phyloP scores from a whole-genome alignment of 2,888 invertebrate genomes.

The Electrophaes corylata region DNA sequence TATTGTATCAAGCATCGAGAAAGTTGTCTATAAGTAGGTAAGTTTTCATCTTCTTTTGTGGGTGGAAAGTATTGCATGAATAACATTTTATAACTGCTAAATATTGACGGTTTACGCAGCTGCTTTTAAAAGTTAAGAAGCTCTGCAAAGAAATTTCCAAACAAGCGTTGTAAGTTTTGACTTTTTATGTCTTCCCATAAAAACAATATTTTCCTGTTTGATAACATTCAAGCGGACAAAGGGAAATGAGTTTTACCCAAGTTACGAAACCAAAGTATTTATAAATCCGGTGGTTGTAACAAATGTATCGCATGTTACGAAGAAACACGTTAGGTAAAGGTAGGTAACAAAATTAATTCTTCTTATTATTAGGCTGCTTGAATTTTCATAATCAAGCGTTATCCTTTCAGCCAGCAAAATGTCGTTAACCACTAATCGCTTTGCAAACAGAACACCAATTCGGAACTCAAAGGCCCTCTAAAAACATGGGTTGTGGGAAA shows the following conservation, averaged over 20 bases:
- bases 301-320: constrained; percentile 4
- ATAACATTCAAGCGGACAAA: constrained; percentile 27
- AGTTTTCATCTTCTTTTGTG: neutral
- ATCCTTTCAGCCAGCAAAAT: constrained; percentile 62
- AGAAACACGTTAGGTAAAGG: constrained; percentile 19
- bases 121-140: constrained; percentile 9
- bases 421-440: constrained; percentile 70
- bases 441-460: constrained; percentile 62
- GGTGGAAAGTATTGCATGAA: neutral
- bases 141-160: constrained; percentile 29
- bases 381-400: constrained; percentile 72
- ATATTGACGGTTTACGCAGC: neutral
- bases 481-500: constrained; percentile 56
- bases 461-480: constrained; percentile 59
- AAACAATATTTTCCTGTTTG: constrained; percentile 30
- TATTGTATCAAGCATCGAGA: constrained; percentile 11
- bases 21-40: neutral
- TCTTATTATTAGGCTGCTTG: constrained; percentile 52
- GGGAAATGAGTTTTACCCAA: constrained; percentile 29
- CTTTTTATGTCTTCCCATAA: constrained; percentile 35
- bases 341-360: constrained; percentile 48
- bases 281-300: constrained; percentile 16
- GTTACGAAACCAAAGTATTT: constrained; percentile 27
- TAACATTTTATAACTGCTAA: neutral
- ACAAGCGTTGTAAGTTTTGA: constrained; percentile 32